These are phyloP conservation scores for Galeopsomyia nigrocyanea DNA, from an alignment of 2,888 invertebrate species.

Conservation along the genomic window DNA sequence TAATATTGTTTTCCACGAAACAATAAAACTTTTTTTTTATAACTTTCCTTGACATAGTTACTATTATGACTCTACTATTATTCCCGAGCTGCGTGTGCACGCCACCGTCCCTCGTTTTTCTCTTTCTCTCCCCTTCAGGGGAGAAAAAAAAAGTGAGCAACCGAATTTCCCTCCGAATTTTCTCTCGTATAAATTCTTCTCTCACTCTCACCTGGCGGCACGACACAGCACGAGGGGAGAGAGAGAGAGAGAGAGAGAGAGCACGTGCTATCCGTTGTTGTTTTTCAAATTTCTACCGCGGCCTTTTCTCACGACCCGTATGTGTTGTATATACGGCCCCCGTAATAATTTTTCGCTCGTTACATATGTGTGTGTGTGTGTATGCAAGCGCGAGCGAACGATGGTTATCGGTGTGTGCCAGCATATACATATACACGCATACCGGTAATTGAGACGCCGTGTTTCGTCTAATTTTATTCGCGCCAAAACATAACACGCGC, in stretches of 20 bases:
- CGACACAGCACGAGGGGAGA: background rate
- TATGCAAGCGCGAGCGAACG: background rate
- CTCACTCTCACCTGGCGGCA: background rate
- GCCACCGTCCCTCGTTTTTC: conserved; percentile 21
- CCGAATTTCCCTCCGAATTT: conserved; percentile 3
- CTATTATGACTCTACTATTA: too few species aligned
- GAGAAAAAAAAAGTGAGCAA: background rate
- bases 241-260: background rate
- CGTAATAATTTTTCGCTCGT: conserved; percentile 23
- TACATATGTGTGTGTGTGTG: background rate
- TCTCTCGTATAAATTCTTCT: background rate
- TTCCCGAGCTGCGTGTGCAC: conserved; percentile 26
- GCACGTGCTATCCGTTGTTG: background rate
- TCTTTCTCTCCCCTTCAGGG: conserved; percentile 13
- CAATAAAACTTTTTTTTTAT: too few species aligned
- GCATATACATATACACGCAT: too few species aligned
- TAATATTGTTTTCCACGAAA: too few species aligned
- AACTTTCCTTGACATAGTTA: too few species aligned
- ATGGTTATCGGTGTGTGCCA: conserved; percentile 5
- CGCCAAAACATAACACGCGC: too few species aligned
- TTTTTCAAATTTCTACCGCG: background rate
- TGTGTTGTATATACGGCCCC: background rate
- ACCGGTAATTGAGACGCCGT: conserved; percentile 14
- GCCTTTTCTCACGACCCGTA: background rate
- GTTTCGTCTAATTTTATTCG: conserved; percentile 17